These are phyloP conservation scores for Alligator mississippiensis DNA, from an alignment of 2,113 vertebrate genomes.

Conservation along the genomic window DNA sequence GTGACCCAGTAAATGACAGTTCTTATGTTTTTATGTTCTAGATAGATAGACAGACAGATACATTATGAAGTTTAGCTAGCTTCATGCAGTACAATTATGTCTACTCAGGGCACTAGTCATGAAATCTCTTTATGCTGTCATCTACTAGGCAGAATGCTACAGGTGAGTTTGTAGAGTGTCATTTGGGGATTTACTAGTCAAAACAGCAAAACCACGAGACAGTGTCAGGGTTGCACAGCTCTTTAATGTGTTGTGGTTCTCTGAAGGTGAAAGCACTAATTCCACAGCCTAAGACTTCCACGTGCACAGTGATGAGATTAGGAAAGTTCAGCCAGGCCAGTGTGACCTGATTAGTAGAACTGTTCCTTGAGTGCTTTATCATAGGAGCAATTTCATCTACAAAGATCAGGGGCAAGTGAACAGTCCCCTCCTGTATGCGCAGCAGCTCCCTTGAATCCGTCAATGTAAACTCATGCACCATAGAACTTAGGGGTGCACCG, in stretches of 20 bases:
- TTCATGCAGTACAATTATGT: not conserved
- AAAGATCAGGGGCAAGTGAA: not conserved
- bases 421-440: not conserved
- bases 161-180: constrained; percentile 18
- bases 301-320: not conserved
- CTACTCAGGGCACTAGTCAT: not conserved
- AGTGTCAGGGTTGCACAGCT: not conserved
- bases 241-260: not conserved
- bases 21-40: too few relatives aligned
- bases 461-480: not conserved
- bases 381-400: not conserved
- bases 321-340: constrained; percentile 16
- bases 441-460: not conserved
- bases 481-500: not conserved
- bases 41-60: not conserved
- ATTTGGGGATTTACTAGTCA: constrained; percentile 41
- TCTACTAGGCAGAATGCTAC: constrained; percentile 37
- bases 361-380: not conserved
- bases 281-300: not conserved
- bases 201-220: not conserved
- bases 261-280: not conserved
- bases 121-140: constrained; percentile 25
- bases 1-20: too few relatives aligned
- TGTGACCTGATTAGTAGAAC: not conserved
- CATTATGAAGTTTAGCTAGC: not conserved